phyloP scores from a whole-genome alignment of 1,140 invertebrate species.

The Mamestra configurata region DNA sequence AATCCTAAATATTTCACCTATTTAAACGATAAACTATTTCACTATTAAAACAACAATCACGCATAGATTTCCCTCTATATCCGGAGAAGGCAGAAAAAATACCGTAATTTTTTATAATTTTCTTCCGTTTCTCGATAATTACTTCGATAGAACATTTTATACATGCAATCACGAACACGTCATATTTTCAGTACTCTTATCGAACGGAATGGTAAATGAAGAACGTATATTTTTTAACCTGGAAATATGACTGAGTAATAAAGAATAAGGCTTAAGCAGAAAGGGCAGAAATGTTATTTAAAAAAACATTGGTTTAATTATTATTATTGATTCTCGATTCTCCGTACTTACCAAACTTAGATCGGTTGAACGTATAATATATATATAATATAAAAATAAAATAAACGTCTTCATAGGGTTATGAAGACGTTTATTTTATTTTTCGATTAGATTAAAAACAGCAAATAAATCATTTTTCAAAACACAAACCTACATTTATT shows the following conservation, averaged over 20 bases:
- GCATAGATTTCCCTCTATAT: not conserved
- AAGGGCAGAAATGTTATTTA: too few relatives aligned
- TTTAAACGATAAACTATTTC: not conserved
- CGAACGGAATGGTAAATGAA: not conserved
- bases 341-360: too few relatives aligned
- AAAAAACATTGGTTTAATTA: too few relatives aligned
- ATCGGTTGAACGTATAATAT: too few relatives aligned
- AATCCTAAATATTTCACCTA: not conserved
- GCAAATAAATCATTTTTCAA: too few relatives aligned
- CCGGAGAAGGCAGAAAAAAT: not conserved
- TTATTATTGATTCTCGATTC: too few relatives aligned
- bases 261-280: not conserved
- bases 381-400: too few relatives aligned
- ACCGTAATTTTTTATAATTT: not conserved
- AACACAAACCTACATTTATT: too few relatives aligned
- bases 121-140: conserved; percentile 23
- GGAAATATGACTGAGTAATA: not conserved
- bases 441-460: too few relatives aligned
- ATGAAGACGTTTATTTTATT: too few relatives aligned
- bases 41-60: not conserved
- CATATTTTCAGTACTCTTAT: not conserved
- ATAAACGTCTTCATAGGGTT: too few relatives aligned
- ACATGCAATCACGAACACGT: not conserved
- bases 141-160: conserved; percentile 2
- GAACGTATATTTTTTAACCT: not conserved